Percentiles rank a stretch among this genome's conserved stretches.
These are phyloP conservation scores for Drosophila sucinea DNA, from an alignment of 1,140 invertebrate species.

Conservation along the genomic window DNA sequence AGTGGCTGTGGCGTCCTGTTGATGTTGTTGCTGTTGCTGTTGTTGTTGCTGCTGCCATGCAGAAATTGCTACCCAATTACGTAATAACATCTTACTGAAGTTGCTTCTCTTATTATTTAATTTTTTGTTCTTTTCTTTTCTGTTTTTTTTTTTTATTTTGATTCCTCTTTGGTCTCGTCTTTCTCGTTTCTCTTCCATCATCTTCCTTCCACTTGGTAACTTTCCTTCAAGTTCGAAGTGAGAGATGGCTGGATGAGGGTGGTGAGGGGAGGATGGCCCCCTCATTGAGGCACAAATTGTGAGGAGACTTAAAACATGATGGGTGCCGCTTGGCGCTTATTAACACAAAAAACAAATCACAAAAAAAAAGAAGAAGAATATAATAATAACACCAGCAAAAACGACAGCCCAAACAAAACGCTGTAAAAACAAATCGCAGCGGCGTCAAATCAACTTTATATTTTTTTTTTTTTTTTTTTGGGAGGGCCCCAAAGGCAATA, in stretches of 20 bases:
- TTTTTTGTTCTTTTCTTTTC: conserved; percentile 63
- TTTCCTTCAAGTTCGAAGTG: not conserved
- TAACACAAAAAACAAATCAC: conserved; percentile 40
- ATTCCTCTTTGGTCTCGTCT: not conserved
- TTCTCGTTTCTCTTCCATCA: not conserved
- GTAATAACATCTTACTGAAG: conserved; percentile 82
- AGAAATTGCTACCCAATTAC: conserved; percentile 82
- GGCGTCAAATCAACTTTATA: conserved; percentile 73
- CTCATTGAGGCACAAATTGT: conserved; percentile 35
- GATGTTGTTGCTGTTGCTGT: conserved; percentile 25
- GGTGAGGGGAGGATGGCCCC: too few relatives aligned
- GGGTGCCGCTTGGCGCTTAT: conserved; percentile 64
- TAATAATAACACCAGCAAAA: not conserved
- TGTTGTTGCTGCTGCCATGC: conserved; percentile 52
- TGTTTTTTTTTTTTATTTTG: not conserved
- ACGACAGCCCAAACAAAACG: conserved; percentile 45
- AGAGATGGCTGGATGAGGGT: too few relatives aligned
- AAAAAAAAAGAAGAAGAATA: not conserved
- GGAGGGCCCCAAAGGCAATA: conserved; percentile 17
- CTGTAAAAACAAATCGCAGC: conserved; percentile 70
- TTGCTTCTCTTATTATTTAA: conserved; percentile 80
- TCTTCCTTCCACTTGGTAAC: not conserved
- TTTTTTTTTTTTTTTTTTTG: conserved; percentile 18
- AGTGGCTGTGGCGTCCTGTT: conserved; percentile 56
- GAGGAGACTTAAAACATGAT: conserved; percentile 33